phyloP scores from a whole-genome alignment of 1,140 invertebrate species.

The Drosophila ogumai region DNA sequence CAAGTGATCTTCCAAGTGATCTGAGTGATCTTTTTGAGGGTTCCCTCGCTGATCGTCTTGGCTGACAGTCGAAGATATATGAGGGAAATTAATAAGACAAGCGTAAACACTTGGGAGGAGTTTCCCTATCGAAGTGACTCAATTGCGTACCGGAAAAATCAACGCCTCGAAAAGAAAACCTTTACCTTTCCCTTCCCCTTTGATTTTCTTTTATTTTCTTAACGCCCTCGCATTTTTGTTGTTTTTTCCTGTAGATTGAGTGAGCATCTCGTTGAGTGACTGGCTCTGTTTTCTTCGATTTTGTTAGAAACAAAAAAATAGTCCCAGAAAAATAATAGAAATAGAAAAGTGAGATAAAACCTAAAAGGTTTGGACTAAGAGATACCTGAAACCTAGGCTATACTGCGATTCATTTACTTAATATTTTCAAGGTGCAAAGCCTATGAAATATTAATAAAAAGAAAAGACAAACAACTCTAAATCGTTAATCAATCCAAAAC shows the following conservation, averaged over 20 bases:
- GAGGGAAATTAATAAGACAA: constrained; percentile 80
- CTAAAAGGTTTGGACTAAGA: neutral
- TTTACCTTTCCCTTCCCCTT: neutral
- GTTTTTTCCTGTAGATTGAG: constrained; percentile 5
- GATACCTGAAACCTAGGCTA: neutral
- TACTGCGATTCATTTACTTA: neutral
- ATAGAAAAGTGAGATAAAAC: neutral
- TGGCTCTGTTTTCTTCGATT: constrained; percentile 12
- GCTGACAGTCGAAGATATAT: constrained; percentile 75
- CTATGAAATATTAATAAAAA: neutral
- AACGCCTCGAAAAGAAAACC: neutral
- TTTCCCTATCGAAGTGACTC: constrained; percentile 48
- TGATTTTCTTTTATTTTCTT: neutral
- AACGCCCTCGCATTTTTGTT: constrained; percentile 22
- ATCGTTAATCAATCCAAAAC: neutral
- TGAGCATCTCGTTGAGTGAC: constrained; percentile 28
- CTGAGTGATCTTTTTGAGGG: constrained; percentile 7
- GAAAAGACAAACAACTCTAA: neutral
- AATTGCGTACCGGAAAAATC: constrained; percentile 45
- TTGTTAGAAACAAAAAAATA: constrained; percentile 7
- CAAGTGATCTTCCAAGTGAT: neutral
- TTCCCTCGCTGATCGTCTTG: constrained; percentile 9
- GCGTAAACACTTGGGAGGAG: constrained; percentile 75
- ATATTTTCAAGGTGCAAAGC: neutral
- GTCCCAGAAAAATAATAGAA: neutral